These are phyloP conservation scores for Philonicus albiceps DNA, from an alignment of 2,888 invertebrate species.

Conservation along the genomic window DNA sequence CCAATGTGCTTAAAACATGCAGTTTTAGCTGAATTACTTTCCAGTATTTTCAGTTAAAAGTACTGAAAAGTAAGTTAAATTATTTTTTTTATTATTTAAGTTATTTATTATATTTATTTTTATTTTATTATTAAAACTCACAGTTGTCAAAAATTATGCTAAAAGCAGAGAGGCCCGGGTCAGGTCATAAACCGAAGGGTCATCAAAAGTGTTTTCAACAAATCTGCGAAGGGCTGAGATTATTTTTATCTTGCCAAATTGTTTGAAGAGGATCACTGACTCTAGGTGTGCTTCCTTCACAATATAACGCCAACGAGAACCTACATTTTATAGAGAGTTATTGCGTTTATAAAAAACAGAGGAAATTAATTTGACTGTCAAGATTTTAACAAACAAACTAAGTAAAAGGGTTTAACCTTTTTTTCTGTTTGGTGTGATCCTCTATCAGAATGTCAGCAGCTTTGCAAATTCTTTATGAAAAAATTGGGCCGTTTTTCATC, in stretches of 20 bases:
- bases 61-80: too few species aligned
- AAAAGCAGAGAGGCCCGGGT: neutral
- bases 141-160: neutral
- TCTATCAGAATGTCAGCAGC: neutral
- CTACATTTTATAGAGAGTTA: neutral
- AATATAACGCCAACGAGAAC: neutral
- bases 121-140: neutral
- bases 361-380: neutral
- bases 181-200: neutral
- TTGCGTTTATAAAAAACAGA: neutral
- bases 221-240: neutral
- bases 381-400: neutral
- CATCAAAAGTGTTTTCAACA: neutral
- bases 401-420: neutral
- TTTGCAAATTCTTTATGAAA: neutral
- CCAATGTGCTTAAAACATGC: too few species aligned
- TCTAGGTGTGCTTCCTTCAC: neutral
- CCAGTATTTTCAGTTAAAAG: too few species aligned
- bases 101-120: too few species aligned
- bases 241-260: neutral
- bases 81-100: too few species aligned
- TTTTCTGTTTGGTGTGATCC: neutral
- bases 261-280: neutral
- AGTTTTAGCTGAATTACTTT: too few species aligned
- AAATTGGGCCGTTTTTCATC: slow-evolving; percentile 13